phyloP scores from a whole-genome alignment of 2,888 invertebrate species.

The Clistopyga incitator region DNA sequence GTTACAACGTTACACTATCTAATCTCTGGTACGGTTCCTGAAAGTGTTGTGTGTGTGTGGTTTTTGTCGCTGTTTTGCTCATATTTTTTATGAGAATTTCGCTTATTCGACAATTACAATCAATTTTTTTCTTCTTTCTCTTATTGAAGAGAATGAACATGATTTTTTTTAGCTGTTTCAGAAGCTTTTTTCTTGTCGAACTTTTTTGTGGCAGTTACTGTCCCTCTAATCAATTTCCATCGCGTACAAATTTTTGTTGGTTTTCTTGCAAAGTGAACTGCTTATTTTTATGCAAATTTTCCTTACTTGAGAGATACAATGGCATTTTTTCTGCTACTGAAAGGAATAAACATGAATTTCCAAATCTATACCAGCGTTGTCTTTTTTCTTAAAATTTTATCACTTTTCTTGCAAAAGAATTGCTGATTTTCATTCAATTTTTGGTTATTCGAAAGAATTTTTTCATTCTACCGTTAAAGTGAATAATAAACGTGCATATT shows the following conservation, averaged over 20 bases:
- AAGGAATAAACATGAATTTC: too few relatives aligned
- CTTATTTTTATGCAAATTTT: too few relatives aligned
- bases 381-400: too few relatives aligned
- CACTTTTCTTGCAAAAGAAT: not conserved
- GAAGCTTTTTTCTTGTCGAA: too few relatives aligned
- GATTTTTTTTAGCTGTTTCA: not conserved
- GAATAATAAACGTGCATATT: too few relatives aligned
- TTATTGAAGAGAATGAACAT: not conserved
- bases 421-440: not conserved
- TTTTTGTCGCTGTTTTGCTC: constrained; percentile 35
- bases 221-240: too few relatives aligned
- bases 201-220: too few relatives aligned
- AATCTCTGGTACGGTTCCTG: constrained; percentile 80
- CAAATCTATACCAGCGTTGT: too few relatives aligned
- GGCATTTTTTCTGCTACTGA: too few relatives aligned
- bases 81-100: constrained; percentile 35
- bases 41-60: constrained; percentile 62
- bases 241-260: too few relatives aligned
- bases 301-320: too few relatives aligned
- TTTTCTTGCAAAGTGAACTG: too few relatives aligned
- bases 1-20: constrained; percentile 58
- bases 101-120: constrained; percentile 28
- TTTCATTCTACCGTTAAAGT: not conserved
- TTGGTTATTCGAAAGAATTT: not conserved
- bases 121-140: not conserved